Evolutionary conservation across 2,888 invertebrate genomes (phyloP), one percentile per base, ranked within the genome.

Genomic region (Clunio marinus): DNA sequence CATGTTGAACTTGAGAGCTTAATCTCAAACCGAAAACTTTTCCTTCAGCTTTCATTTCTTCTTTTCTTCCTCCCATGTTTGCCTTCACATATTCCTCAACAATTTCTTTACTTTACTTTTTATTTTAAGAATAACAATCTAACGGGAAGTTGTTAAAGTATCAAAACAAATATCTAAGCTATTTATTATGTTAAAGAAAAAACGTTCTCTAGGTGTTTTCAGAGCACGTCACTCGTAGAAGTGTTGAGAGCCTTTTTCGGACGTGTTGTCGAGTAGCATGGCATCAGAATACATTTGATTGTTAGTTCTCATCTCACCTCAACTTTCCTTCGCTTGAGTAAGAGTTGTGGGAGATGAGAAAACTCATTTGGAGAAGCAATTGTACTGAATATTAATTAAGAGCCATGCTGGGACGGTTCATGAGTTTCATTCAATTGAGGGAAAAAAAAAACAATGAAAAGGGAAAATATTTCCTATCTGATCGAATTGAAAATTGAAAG

Each of bases 301-400:
- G n/a, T n/a, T n/a, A n/a, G n/a, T n/a, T n/a, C n/a, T n/a, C n/a
- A n/a, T n/a, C n/a, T n/a, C n/a, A n/a, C n/a, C n/a, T n/a, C n/a
- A n/a, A n/a, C n/a, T 2, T 41, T 10, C 10, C 41, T 3, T n/a
- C 2, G 15, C 41, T 15, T 41, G 41, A n/a, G 41, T 41, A 41
- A 10, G 41, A n/a, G 41, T 41, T 41, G n/a, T n/a, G 41, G 10
- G 10, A n/a, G 41, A 41, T 41, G 15, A 41, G 41, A 41, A 32
- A 60, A 60, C 22, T 17, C n/a, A 60, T 60, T 60, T 32, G 4
- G 32, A 5, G 10, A 32, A 32, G 27, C 13, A 27, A 60, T 60
- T 35, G 60, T 37, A 17, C 27, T 8, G 60, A 60, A 60, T 60
- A 60, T 32, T 60, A 60, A 60, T 60, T 60, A 60, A 51, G 22